phyloP scores from a whole-genome alignment of 2,113 vertebrate genomes.

The Psittacula cyanocephala region DNA sequence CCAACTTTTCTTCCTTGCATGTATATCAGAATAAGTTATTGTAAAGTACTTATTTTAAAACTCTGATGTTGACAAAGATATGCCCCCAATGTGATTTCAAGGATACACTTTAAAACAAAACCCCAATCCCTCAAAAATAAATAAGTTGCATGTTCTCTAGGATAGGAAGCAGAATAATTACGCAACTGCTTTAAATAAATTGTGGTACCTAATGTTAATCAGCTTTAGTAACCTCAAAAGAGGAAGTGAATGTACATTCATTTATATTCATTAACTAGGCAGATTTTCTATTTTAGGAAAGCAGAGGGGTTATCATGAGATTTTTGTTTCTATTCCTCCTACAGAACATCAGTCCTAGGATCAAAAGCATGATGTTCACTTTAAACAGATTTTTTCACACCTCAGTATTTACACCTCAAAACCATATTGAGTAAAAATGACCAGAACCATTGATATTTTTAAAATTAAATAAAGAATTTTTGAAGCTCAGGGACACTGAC shows the following conservation, averaged over 20 bases:
- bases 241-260: constrained; percentile 62
- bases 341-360: background rate
- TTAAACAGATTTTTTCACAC: background rate
- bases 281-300: constrained; percentile 56
- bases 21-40: background rate
- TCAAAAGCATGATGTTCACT: constrained; percentile 18
- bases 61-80: constrained; percentile 10
- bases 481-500: background rate
- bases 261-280: constrained; percentile 68
- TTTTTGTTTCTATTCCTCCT: constrained; percentile 38
- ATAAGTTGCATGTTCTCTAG: constrained; percentile 36
- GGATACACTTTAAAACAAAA: background rate
- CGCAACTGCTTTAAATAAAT: constrained; percentile 67
- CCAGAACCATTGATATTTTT: background rate
- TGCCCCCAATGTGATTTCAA: constrained; percentile 42
- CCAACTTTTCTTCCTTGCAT: constrained; percentile 21
- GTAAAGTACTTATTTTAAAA: constrained; percentile 32
- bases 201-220: constrained; percentile 53
- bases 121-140: background rate
- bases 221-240: constrained; percentile 61
- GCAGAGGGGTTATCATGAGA: constrained; percentile 32
- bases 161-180: constrained; percentile 57
- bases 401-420: constrained; percentile 5
- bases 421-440: background rate
- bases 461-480: background rate